Conservation (phyloP, 2,888 invertebrate species). For the Folsomia manolachei region DNA sequence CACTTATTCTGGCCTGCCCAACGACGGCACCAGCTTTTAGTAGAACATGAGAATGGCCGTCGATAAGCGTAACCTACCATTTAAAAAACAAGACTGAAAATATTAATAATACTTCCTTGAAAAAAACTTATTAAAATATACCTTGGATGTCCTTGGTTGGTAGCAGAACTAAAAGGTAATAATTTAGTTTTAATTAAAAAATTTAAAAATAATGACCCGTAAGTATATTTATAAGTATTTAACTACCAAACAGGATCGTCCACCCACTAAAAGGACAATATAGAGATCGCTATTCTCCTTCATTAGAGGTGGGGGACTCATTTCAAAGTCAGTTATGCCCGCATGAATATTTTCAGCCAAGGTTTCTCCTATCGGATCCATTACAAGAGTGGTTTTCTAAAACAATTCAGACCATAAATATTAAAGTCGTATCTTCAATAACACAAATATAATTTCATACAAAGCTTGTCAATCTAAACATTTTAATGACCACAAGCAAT, state of each 20-base stretch:
- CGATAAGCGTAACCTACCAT: conserved; percentile 41
- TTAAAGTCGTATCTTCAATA: not conserved
- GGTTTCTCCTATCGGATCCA: conserved; percentile 36
- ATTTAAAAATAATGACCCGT: too few species aligned
- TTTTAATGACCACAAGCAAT: not conserved
- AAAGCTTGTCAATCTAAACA: not conserved
- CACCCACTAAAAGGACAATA: conserved; percentile 42
- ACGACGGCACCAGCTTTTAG: conserved; percentile 41
- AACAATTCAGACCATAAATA: too few species aligned
- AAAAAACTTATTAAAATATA: conserved; percentile 4
- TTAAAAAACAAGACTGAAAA: too few species aligned
- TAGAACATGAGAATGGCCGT: conserved; percentile 43
- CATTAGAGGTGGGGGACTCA: conserved; percentile 43
- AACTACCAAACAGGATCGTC: too few species aligned
- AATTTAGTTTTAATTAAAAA: too few species aligned
- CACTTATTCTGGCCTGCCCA: conserved; percentile 38
- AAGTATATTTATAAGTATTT: too few species aligned
- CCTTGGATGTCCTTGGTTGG: conserved; percentile 43
- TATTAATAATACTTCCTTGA: not conserved
- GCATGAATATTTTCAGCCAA: conserved; percentile 35
- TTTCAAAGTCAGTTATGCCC: conserved; percentile 36
- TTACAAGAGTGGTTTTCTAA: conserved; percentile 36
- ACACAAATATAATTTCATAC: not conserved
- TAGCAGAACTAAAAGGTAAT: conserved; percentile 46
- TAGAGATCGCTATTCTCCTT: conserved; percentile 36